Evolutionary conservation across 2,888 invertebrate genomes (phyloP).

Genomic region (Acleris holmiana): DNA sequence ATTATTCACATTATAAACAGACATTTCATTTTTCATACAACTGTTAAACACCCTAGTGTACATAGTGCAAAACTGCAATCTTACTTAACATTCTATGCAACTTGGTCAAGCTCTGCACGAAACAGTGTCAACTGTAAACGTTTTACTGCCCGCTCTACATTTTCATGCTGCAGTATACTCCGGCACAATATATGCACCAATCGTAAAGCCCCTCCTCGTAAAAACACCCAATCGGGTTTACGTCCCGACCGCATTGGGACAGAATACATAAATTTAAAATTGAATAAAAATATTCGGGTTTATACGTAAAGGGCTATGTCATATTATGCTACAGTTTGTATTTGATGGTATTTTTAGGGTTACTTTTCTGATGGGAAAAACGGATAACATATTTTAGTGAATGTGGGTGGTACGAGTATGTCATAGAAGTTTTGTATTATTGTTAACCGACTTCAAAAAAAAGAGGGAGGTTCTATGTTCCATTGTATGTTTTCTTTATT

Average conservation of each 20-base stretch:
- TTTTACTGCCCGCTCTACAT: conserved; percentile 27
- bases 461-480: too few species aligned
- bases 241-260: conserved; percentile 34
- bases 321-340: conserved; percentile 10
- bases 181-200: conserved; percentile 26
- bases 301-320: conserved; percentile 18
- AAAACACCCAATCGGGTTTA: conserved; percentile 35
- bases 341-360: not conserved
- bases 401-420: too few species aligned
- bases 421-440: too few species aligned
- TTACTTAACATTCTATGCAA: too few species aligned
- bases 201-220: conserved; percentile 33
- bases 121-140: conserved; percentile 21
- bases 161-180: conserved; percentile 26
- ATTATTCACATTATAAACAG: too few species aligned
- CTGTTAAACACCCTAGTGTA: too few species aligned
- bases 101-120: not conserved
- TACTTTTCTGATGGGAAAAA: too few species aligned
- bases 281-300: conserved; percentile 34
- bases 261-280: conserved; percentile 38
- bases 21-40: too few species aligned
- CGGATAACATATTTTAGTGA: too few species aligned
- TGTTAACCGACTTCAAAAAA: too few species aligned
- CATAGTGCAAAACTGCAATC: too few species aligned
- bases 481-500: too few species aligned